Evolutionary conservation across 2,113 vertebrate genomes (phyloP), one percentile per base, ranked within the genome.

Genomic region (Pteropus alecto): DNA sequence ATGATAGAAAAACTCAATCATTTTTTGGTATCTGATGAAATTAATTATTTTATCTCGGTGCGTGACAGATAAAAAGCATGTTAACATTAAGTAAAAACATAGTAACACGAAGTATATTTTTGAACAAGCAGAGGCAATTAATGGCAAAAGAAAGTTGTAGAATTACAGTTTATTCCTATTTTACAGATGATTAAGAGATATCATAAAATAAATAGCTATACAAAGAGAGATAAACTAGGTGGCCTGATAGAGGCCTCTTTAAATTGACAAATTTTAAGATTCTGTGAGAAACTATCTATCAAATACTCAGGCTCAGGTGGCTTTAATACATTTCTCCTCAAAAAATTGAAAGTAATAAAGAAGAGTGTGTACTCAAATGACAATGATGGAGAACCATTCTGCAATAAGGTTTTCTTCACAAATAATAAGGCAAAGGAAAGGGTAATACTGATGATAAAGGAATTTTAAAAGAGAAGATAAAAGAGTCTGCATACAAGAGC

Each of bases 281-380:
- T 96, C 87, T 51, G 13, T 16, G 78, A 61, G 58, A 82, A 91
- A 84, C 85, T 56, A 94, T 95, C 81, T 82, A 97, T 56, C 67
- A 98, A 96, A 97, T 88, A 58, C 60, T 71, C 18, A 73, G 71
- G 92, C 97, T 97, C 96, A 98, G 96, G 88, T 97, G 79, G 95
- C 85, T 94, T 51, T 95, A 94, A 98, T 97, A 67, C 11, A 33
- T 74, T 92, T 85, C 88, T 88, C 61, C 79, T 87, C 65, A 41
- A 61, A 43, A 88, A 95, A 96, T 58, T 97, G 48, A 96, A 97
- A 96, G 91, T 87, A 78, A 92, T 96, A 92, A 97, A 95, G 94
- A 98, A 93, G 43, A 85, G 22, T 86, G 26, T 77, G 73, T 71
- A 51, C n/a, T 51, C 84, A 97, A 93, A 73, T 95, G 84, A 68